Evolutionary conservation across 2,888 invertebrate species (phyloP).

Genomic region (Phasia obesa): DNA sequence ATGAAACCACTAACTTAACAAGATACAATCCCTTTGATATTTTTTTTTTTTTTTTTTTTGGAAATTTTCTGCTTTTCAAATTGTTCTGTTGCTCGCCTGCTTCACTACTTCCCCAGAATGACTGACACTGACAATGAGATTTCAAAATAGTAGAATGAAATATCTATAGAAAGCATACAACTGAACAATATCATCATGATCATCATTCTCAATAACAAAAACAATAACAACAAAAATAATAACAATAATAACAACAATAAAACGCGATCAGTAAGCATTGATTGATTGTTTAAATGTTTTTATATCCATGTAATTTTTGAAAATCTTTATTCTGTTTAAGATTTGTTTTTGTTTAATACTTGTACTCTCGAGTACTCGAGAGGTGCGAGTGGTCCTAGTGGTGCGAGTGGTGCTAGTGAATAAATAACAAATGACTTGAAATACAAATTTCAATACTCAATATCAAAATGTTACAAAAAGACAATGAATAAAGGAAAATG

Average conservation of each 20-base stretch:
- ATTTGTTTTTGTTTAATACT: constrained; percentile 20
- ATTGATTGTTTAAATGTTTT: constrained; percentile 70
- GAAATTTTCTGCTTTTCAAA: constrained; percentile 34
- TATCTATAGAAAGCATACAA: constrained; percentile 47
- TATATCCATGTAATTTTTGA: constrained; percentile 69
- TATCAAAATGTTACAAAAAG: constrained; percentile 1
- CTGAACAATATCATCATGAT: constrained; percentile 48
- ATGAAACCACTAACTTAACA: constrained; percentile 55
- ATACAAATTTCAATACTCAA: constrained; percentile 18
- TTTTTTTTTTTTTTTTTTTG: constrained; percentile 3
- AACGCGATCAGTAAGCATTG: constrained; percentile 69
- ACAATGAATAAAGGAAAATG: constrained; percentile 32
- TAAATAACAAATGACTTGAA: constrained; percentile 50
- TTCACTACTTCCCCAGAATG: constrained; percentile 31
- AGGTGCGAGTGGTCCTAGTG: background rate
- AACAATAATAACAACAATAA: constrained; percentile 50
- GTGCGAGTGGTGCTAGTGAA: background rate
- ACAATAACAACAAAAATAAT: constrained; percentile 34
- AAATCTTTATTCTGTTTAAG: constrained; percentile 49
- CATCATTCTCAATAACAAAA: constrained; percentile 38
- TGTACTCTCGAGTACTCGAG: too few species aligned
- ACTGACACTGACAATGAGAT: constrained; percentile 68
- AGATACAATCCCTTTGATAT: constrained; percentile 55
- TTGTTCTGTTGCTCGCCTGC: constrained; percentile 15
- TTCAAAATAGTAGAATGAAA: constrained; percentile 64